Evolutionary conservation across 2,888 invertebrate genomes (phyloP), one percentile per base, ranked within the genome.

Genomic region (Pristionchus mayeri): DNA sequence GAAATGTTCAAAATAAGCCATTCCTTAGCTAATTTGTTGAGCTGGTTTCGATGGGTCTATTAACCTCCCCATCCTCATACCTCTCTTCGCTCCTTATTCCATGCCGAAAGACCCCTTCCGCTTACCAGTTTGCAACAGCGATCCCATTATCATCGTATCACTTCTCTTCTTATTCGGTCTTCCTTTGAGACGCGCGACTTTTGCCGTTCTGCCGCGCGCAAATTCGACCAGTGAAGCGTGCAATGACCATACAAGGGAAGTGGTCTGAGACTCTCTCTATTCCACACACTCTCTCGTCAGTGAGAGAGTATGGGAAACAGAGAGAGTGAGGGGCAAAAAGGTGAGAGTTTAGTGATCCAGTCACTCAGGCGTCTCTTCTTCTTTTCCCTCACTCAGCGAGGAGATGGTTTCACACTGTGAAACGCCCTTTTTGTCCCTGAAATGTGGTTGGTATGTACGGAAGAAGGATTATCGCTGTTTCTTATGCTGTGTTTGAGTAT

Each of bases 271-370:
- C 16, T 63, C 63, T 63, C 63, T 63, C 34, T 18, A 34, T 63
- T 34, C 16, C 34, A 0, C 63, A 16, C 3, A 7, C 7, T 63
- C 34, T 63, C 63, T 34, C 34, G 7, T 21, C 3, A 16, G 44
- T 6, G 54, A 80, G 34, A 80, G 54, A 54, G 4, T 3, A n/a
- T 40, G 52, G 7, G 3, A 30, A 44, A 30, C 2, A n/a, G 40
- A 80, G 80, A 80, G 48, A 50, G 44, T 18, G 27, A 16, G 16
- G 76, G 37, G 67, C 13, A 71, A 44, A 71, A 50, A 40, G 30
- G 75, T 44, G 48, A 27, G 75, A 78, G 76, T 78, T 30, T 78
- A n/a, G 18, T 27, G n/a, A 16, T 3, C 50, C 50, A 78, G 76
- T 30, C 76, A 78, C 16, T 78, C 76, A 50, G 76, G 76, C 76